phyloP scores from a whole-genome alignment of 2,888 invertebrate genomes.

The Coelogynopora nodosa region DNA sequence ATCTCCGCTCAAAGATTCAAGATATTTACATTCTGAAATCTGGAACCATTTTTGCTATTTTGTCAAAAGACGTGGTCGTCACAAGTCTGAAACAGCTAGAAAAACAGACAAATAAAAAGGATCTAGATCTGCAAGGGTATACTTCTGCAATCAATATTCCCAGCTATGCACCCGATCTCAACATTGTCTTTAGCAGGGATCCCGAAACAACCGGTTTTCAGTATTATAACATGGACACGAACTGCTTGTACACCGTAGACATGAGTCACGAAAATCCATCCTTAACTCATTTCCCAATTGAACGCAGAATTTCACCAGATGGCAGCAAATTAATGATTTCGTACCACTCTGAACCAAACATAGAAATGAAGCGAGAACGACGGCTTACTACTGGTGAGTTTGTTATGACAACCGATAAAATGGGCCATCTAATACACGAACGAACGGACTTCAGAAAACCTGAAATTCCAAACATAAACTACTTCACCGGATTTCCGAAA shows the following conservation, averaged over 20 bases:
- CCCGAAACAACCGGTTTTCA: constrained; percentile 33
- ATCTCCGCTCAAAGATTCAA: constrained; percentile 21
- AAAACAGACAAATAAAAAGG: not conserved
- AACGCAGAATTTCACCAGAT: constrained; percentile 40
- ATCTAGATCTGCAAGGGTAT: not conserved
- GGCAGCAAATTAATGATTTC: constrained; percentile 40
- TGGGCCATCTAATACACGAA: constrained; percentile 26
- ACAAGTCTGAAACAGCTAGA: constrained; percentile 8
- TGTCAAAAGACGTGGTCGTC: constrained; percentile 31
- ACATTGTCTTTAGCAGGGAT: constrained; percentile 42
- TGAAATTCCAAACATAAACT: constrained; percentile 40
- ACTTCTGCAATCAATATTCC: not conserved
- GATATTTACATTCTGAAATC: constrained; percentile 33
- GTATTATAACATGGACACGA: constrained; percentile 40
- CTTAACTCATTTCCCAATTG: constrained; percentile 37
- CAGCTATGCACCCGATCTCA: constrained; percentile 3
- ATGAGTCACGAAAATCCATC: constrained; percentile 37
- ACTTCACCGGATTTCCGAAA: constrained; percentile 44
- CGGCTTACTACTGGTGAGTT: constrained; percentile 4
- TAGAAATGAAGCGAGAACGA: constrained; percentile 20
- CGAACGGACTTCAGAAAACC: constrained; percentile 44
- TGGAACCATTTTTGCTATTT: not conserved
- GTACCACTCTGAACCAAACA: not conserved
- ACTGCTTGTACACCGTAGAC: constrained; percentile 29
- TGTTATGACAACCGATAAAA: not conserved